Conservation (phyloP, 2,888 invertebrate genomes). For the Drosophila melanocephala region DNA sequence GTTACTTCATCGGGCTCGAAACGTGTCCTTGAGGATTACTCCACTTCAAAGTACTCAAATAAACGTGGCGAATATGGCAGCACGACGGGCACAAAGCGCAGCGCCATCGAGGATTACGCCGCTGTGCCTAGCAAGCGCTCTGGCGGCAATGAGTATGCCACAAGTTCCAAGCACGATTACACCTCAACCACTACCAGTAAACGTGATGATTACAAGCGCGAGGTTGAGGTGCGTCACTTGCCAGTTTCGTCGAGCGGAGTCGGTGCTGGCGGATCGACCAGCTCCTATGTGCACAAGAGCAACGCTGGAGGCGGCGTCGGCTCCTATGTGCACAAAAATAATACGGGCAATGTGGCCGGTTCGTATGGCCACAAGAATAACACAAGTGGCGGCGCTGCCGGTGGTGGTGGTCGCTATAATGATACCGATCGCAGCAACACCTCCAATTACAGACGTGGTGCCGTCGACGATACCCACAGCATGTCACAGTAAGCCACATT, state of each 20-base stretch:
- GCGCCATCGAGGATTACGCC: conserved; percentile 79
- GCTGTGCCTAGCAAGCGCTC: conserved; percentile 78
- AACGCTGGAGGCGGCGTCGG: conserved; percentile 58
- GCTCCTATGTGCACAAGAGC: conserved; percentile 70
- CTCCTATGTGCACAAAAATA: conserved; percentile 72
- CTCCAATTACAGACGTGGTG: conserved; percentile 74
- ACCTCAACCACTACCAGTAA: conserved; percentile 72
- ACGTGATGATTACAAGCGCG: conserved; percentile 84
- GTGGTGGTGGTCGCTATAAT: conserved; percentile 73
- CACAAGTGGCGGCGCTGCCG: conserved; percentile 49
- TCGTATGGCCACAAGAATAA: conserved; percentile 72
- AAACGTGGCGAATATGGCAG: conserved; percentile 75
- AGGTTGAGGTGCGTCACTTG: conserved; percentile 84
- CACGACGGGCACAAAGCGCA: conserved; percentile 71
- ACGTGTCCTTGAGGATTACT: conserved; percentile 81
- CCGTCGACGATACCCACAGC: conserved; percentile 71
- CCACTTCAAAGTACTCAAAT: conserved; percentile 72
- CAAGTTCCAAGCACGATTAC: conserved; percentile 80
- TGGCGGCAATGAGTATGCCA: conserved; percentile 74
- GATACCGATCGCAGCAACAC: conserved; percentile 78
- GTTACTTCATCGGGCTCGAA: conserved; percentile 77
- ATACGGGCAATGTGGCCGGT: conserved; percentile 52
- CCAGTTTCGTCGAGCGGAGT: conserved; percentile 59
- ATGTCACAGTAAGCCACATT: conserved; percentile 57
- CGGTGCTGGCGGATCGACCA: conserved; percentile 61